These are phyloP conservation scores for Ctenopoma multispine DNA, from an alignment of 2,797 vertebrate species.

Conservation along the genomic window DNA sequence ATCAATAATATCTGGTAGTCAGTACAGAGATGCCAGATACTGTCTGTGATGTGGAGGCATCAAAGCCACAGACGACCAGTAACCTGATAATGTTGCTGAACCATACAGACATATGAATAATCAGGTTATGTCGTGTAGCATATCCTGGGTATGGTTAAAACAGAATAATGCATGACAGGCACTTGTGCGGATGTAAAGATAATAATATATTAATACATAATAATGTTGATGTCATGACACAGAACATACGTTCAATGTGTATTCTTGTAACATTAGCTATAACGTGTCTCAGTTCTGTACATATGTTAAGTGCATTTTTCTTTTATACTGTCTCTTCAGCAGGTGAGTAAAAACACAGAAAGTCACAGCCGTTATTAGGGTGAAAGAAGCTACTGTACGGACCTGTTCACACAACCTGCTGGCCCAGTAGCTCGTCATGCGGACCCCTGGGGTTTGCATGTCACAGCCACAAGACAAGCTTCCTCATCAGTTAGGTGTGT, in stretches of 20 bases:
- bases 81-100: background rate
- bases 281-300: background rate
- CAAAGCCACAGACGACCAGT: background rate
- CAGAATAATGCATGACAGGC: no score
- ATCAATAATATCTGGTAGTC: background rate
- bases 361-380: conserved; percentile 1
- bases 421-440: background rate
- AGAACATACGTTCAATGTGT: no score
- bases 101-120: no score
- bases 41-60: no score
- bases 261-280: no score
- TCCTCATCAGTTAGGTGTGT: background rate
- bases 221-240: no score
- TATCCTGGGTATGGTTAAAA: no score
- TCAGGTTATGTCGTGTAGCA: no score
- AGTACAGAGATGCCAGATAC: no score
- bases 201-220: no score
- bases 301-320: background rate
- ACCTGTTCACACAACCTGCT: conserved; percentile 35
- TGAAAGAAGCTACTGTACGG: conserved; percentile 8
- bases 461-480: conserved; percentile 4
- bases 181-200: no score
- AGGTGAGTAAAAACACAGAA: background rate
- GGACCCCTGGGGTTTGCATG: conserved; percentile 17
- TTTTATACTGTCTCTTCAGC: background rate